These are phyloP conservation scores for Limnodromus scolopaceus DNA, from an alignment of 2,797 vertebrate genomes.

Conservation along the genomic window DNA sequence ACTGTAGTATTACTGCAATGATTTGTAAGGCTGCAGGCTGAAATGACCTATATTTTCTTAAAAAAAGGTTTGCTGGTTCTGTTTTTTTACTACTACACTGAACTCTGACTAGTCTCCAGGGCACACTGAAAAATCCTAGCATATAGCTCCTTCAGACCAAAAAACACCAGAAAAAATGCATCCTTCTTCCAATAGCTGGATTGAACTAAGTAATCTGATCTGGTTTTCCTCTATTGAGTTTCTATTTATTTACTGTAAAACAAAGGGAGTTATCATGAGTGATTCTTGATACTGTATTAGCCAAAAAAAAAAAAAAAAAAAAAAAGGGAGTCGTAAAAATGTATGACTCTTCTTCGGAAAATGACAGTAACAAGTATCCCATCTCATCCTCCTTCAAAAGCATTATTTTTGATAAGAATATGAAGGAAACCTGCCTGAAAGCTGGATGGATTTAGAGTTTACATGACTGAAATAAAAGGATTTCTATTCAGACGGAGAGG, in stretches of 20 bases:
- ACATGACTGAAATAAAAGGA: background rate
- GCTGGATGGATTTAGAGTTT: background rate
- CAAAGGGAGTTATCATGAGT: background rate
- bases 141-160: background rate
- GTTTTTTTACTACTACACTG: background rate
- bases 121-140: background rate
- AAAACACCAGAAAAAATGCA: background rate
- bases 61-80: background rate
- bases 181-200: background rate
- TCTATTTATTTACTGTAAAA: background rate
- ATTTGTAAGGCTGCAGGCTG: background rate
- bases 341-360: background rate
- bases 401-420: background rate
- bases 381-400: background rate
- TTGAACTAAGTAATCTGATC: background rate
- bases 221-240: background rate
- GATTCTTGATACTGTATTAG: background rate
- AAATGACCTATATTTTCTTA: background rate
- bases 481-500: background rate
- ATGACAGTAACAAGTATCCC: background rate
- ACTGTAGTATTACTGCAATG: background rate
- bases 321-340: background rate
- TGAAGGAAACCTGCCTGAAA: background rate
- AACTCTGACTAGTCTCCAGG: background rate
- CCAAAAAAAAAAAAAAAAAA: background rate